These are phyloP conservation scores for Digitonthophagus gazella DNA, from an alignment of 2,888 invertebrate genomes.

Conservation along the genomic window DNA sequence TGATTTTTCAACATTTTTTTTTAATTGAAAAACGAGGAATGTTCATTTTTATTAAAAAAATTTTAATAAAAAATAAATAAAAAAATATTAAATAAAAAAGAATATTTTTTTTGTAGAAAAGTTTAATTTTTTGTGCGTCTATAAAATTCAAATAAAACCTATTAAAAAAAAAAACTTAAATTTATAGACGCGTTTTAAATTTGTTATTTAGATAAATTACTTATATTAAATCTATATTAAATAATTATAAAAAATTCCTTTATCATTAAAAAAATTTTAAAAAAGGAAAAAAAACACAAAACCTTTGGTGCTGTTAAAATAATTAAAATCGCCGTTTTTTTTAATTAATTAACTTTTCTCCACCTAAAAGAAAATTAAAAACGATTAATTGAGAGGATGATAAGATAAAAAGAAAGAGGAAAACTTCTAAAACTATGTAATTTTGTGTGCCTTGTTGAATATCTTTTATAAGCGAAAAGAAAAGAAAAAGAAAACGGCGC, in stretches of 20 bases:
- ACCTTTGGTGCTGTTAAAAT: neutral
- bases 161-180: neutral
- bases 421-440: constrained; percentile 44
- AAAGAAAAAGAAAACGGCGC: constrained; percentile 27
- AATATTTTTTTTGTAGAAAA: neutral
- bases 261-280: neutral
- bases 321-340: neutral
- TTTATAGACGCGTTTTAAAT: neutral
- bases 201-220: neutral
- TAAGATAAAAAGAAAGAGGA: constrained; percentile 23
- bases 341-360: neutral
- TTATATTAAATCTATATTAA: neutral
- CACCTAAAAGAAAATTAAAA: neutral
- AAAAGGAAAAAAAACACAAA: neutral
- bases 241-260: constrained; percentile 5
- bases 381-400: neutral
- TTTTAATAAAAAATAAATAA: neutral
- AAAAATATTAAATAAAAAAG: neutral
- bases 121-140: neutral
- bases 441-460: constrained; percentile 52
- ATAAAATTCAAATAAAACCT: too few species aligned
- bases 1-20: too few species aligned
- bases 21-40: too few species aligned
- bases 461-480: constrained; percentile 44
- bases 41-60: neutral